Base-by-base conservation (phyloP, 1,140 invertebrate genomes). In the Lerema accius region DNA sequence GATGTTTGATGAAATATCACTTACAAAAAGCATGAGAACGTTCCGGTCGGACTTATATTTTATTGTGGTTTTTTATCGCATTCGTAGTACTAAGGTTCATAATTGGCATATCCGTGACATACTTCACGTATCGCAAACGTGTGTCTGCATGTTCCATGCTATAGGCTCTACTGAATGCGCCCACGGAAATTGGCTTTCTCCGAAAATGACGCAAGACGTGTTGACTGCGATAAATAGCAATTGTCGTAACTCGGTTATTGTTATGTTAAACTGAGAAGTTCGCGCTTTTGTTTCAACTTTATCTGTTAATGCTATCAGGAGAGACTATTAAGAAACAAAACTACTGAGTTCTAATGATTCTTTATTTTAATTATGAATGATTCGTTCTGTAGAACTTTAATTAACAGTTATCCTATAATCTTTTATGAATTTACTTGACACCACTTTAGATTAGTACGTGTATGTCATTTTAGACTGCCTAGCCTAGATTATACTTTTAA, bases 191-290 rank as follows among this genome's bases (percentile, higher is more conserved):
- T 15, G 11, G 17, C 49, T 51, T 51, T 51, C 49, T 51, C 49
- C 32, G n/a, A 51, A 51, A 10, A 13, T 39, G 7, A 51, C 35
- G 49, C 39, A 51, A 51, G 17, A 17, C 35, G 16, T 19, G 19
- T 51, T 23, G 5, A 23, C 19, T 23, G 19, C 19, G 35, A 37
- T 39, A 51, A 51, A 19, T 39, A 17, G 16, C 37, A 13, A 39
- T 23, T 51, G 17, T 19, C 7, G 15, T 32, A 39, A 51, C 49
- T 51, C 39, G 35, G 49, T 51, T 39, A 51, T 51, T 51, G 49
- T 51, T 51, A 51, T 15, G 16, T 17, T 13, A 39, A 51, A 51
- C 37, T 51, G 49, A 51, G 28, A 51, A 9, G 10, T 39, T 39
- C 10, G n/a, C 26, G 32, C 16, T 40, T 39, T 53, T 23, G 35